A percentile compares a stretch with the other conserved stretches of the same genome.
Evolutionary conservation across 2,888 invertebrate genomes (phyloP).

Genomic region (Lapara coniferarum): DNA sequence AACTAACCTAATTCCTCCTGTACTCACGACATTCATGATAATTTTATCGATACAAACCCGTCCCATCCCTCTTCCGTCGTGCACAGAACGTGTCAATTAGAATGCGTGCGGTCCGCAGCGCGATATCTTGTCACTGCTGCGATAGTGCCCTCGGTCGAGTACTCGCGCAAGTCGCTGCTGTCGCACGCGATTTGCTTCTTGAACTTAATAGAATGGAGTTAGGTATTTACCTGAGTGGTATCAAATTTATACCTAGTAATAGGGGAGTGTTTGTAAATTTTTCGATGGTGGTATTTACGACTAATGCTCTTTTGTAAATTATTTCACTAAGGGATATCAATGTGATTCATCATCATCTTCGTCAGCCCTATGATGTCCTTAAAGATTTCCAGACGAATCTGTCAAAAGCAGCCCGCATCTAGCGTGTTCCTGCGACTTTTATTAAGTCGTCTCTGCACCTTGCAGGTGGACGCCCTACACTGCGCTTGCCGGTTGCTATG

Average conservation of each 20-base stretch:
- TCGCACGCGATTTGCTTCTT: not conserved
- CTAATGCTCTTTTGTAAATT: too few species aligned
- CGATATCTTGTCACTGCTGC: slow-evolving; percentile 50
- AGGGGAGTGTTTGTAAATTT: too few species aligned
- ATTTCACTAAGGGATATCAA: too few species aligned
- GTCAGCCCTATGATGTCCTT: too few species aligned
- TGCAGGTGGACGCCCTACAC: too few species aligned
- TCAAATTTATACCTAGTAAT: too few species aligned
- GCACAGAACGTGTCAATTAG: slow-evolving; percentile 68
- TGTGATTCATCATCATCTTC: too few species aligned
- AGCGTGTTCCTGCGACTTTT: too few species aligned
- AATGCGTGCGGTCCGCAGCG: slow-evolving; percentile 41
- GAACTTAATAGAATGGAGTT: not conserved
- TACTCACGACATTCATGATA: not conserved
- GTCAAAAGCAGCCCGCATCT: too few species aligned
- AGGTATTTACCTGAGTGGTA: not conserved
- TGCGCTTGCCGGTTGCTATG: too few species aligned
- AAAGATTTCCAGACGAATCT: too few species aligned
- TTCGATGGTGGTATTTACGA: slow-evolving; percentile 14
- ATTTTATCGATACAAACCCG: slow-evolving; percentile 17
- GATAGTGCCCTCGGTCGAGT: slow-evolving; percentile 10
- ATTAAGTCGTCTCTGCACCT: too few species aligned
- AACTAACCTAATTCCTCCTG: not conserved
- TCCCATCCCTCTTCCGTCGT: slow-evolving; percentile 46
- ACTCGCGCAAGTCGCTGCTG: slow-evolving; percentile 1